Percentiles rank a stretch among this genome's conserved stretches.
Conservation (phyloP, 1,140 invertebrate genomes). For the Lucilia cuprina region DNA sequence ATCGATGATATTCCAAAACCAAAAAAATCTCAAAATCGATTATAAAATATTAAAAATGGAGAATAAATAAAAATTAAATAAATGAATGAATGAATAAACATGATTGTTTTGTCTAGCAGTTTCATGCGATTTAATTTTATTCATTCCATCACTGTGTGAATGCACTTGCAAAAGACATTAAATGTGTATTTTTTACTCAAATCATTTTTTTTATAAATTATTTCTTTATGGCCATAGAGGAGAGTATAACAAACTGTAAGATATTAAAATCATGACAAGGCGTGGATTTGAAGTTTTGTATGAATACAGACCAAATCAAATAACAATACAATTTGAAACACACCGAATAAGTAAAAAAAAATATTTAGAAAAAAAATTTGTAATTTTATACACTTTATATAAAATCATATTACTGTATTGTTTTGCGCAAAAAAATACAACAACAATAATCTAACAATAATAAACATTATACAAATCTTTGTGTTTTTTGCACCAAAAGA, state of each 20-base stretch:
- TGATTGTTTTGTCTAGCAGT: background rate
- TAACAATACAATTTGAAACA: background rate
- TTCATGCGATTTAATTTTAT: background rate
- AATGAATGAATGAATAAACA: background rate
- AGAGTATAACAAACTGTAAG: background rate
- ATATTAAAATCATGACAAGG: slow-evolving; percentile 1
- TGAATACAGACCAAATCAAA: background rate
- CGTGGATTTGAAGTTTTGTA: background rate
- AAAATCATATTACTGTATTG: slow-evolving; percentile 9
- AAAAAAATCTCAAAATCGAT: background rate
- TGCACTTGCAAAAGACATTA: slow-evolving; percentile 11
- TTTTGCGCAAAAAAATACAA: background rate
- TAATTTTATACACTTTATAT: background rate
- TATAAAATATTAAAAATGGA: background rate
- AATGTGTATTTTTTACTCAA: background rate
- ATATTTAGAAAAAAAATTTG: background rate
- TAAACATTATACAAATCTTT: background rate
- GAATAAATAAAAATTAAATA: no score
- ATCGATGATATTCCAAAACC: background rate
- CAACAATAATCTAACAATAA: background rate
- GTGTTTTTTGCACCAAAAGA: background rate
- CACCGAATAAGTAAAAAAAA: background rate
- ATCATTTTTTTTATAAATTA: background rate
- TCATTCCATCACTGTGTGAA: background rate
- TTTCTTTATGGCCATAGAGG: slow-evolving; percentile 5